Percentiles rank a stretch among this genome's conserved stretches.
Conservation (phyloP, 2,888 invertebrate genomes). For the Callyntrura sp. region DNA sequence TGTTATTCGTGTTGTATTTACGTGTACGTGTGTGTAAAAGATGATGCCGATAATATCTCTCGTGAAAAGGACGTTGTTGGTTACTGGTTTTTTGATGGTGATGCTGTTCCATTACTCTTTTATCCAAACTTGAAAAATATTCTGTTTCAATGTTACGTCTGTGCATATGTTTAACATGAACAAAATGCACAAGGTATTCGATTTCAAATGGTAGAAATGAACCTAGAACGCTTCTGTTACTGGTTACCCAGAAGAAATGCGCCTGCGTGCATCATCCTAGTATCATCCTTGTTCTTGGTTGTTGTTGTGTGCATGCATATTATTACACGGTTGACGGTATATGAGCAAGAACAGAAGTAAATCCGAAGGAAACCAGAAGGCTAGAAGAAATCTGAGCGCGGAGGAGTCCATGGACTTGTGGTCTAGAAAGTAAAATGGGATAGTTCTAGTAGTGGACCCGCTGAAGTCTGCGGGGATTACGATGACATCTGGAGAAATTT, state of each 20-base stretch:
- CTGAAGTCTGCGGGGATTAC: no score
- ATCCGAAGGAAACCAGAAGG: not conserved
- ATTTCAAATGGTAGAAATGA: not conserved
- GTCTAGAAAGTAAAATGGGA: conserved; percentile 54
- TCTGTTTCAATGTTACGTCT: conserved; percentile 19
- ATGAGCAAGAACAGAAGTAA: conserved; percentile 66
- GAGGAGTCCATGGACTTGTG: conserved; percentile 65
- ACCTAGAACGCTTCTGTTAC: no score
- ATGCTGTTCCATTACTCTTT: conserved; percentile 10
- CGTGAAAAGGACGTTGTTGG: conserved; percentile 47
- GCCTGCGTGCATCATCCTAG: not conserved
- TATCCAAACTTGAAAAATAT: conserved; percentile 9
- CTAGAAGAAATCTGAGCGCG: not conserved
- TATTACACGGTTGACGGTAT: conserved; percentile 56
- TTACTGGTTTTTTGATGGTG: conserved; percentile 63
- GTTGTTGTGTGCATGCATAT: conserved; percentile 35
- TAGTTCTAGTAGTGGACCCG: no score
- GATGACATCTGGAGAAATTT: no score
- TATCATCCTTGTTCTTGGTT: not conserved
- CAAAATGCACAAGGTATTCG: conserved; percentile 11
- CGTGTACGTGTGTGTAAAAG: not conserved
- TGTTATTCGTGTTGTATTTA: no score
- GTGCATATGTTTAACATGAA: not conserved
- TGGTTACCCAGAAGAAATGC: no score
- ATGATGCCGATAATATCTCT: conserved; percentile 42